Percentiles rank a stretch among this genome's conserved stretches.
Evolutionary conservation across 2,888 invertebrate genomes (phyloP).

Genomic region (Acanthopleura granulata): DNA sequence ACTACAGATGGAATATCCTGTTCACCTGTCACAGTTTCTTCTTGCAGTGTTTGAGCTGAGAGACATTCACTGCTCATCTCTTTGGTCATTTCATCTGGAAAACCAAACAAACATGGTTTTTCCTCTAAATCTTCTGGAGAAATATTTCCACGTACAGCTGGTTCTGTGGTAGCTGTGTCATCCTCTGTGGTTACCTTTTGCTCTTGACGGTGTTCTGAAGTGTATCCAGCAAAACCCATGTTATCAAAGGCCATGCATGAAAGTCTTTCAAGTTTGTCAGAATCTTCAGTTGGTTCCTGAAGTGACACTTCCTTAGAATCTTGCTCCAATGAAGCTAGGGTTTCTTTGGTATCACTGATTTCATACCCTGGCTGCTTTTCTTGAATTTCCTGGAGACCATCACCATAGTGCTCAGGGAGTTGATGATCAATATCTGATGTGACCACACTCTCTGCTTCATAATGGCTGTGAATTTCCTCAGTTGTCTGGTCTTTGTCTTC

Average conservation of each 20-base stretch:
- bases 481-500: slow-evolving; percentile 27
- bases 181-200: slow-evolving; percentile 18
- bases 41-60: slow-evolving; percentile 45
- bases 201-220: slow-evolving; percentile 17
- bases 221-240: slow-evolving; percentile 59
- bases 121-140: slow-evolving; percentile 60
- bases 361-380: no score
- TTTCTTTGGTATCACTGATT: slow-evolving; percentile 2
- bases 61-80: slow-evolving; percentile 21
- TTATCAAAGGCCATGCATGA: slow-evolving; percentile 70
- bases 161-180: slow-evolving; percentile 9
- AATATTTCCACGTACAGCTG: slow-evolving; percentile 36
- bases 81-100: slow-evolving; percentile 40
- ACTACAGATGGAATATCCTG: slow-evolving; percentile 70
- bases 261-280: slow-evolving; percentile 25
- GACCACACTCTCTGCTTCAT: not conserved
- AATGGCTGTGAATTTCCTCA: slow-evolving; percentile 30
- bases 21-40: slow-evolving; percentile 73
- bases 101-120: slow-evolving; percentile 46
- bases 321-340: slow-evolving; percentile 8
- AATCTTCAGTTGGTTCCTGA: slow-evolving; percentile 18
- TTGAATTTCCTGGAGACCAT: not conserved
- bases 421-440: not conserved
- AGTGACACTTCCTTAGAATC: not conserved
- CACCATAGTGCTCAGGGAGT: not conserved